Percentiles rank a stretch among this genome's conserved stretches.
Conservation (phyloP, 2,113 vertebrate genomes). For the Dolichallabes microphthalmus region DNA sequence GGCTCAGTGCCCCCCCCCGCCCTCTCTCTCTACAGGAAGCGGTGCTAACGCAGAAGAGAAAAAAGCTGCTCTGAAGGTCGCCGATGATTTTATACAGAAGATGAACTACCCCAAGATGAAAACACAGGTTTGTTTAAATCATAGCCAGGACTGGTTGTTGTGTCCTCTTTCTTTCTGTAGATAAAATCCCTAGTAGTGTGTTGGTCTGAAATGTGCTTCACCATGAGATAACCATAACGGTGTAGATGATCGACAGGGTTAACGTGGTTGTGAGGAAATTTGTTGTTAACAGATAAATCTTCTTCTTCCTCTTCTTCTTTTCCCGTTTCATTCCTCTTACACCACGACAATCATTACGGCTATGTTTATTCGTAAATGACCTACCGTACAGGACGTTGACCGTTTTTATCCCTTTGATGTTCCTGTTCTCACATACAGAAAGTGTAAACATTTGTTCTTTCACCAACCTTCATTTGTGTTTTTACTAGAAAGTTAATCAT, state of each 20-base stretch:
- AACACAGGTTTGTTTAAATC: conserved; percentile 77
- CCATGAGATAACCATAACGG: neutral
- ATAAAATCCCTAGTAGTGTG: neutral
- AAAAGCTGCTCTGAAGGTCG: conserved; percentile 77
- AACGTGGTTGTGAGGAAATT: neutral
- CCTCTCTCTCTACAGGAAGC: conserved; percentile 65
- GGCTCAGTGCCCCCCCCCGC: no score
- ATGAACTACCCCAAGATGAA: conserved; percentile 80
- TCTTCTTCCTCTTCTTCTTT: no score
- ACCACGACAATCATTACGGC: neutral
- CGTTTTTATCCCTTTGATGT: neutral
- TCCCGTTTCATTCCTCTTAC: neutral
- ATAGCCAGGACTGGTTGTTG: no score
- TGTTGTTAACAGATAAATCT: neutral
- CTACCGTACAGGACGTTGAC: no score
- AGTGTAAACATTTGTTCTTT: neutral
- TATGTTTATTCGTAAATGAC: neutral
- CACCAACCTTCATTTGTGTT: neutral
- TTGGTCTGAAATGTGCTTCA: neutral
- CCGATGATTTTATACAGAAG: conserved; percentile 80
- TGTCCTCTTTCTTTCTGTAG: neutral
- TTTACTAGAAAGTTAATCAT: neutral
- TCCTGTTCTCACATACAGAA: neutral
- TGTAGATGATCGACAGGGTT: neutral
- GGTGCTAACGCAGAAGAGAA: conserved; percentile 83